Conservation (phyloP, 1,140 invertebrate genomes). For the Theocolax elegans region DNA sequence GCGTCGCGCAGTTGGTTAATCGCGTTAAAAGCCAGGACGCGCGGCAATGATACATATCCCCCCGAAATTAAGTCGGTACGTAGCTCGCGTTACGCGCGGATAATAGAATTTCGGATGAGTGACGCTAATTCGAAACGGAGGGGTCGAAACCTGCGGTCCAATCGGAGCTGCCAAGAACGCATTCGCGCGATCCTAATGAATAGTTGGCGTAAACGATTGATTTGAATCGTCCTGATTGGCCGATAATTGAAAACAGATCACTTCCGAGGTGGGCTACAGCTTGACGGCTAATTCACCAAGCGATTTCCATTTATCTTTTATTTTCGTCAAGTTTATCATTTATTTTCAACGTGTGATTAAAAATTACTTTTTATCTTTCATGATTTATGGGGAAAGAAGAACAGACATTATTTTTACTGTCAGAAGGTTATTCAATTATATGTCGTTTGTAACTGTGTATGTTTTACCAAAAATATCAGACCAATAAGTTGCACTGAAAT, state of each 20-base stretch:
- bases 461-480: too few species aligned
- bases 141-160: slow-evolving; percentile 29
- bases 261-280: not conserved
- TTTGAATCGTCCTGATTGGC: slow-evolving; percentile 48
- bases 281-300: not conserved
- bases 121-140: slow-evolving; percentile 47
- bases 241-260: slow-evolving; percentile 49
- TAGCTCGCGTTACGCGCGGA: not conserved
- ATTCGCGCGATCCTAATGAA: slow-evolving; percentile 33
- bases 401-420: too few species aligned
- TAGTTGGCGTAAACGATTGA: slow-evolving; percentile 48
- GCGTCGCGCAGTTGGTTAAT: not conserved
- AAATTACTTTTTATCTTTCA: too few species aligned
- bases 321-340: too few species aligned
- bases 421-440: too few species aligned
- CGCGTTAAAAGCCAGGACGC: slow-evolving; percentile 3
- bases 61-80: slow-evolving; percentile 2
- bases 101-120: slow-evolving; percentile 47
- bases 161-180: slow-evolving; percentile 22
- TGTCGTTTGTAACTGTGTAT: too few species aligned
- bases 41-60: not conserved
- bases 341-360: too few species aligned
- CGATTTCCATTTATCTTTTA: too few species aligned
- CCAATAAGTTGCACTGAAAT: too few species aligned
- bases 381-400: too few species aligned